Base-by-base conservation (phyloP, 1,140 invertebrate genomes). In the Pogonus chalceus region DNA sequence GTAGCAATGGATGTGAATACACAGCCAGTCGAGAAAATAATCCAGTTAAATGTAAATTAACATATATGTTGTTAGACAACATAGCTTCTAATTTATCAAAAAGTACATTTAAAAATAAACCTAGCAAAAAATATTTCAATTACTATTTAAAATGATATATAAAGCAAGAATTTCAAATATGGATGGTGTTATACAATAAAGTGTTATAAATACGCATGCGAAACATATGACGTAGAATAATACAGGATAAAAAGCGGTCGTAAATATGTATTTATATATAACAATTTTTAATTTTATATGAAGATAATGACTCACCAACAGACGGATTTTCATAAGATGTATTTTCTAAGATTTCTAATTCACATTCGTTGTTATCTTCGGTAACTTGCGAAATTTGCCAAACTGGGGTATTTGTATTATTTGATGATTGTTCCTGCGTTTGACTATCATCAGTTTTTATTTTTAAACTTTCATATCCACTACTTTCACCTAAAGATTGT, bases 41-140 rank as follows among this genome's bases (percentile, higher is more conserved):
- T 0, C 88, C 88, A 2, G 92, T 96, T 37, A 96, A 73, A 64
- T 92, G 84, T 49, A 96, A 79, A 75, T 96, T 96, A 1, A 89
- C 80, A 58, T 87, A 84, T 52, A 97, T 73, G 46, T 88, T 86
- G 66, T 94, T 92, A 54, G 84, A 82, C 31, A 90, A 80, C 76
- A 96, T 85, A 52, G 81, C 81, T 63, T 92, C 90, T 16, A 96
- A 70, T 71, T 90, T 91, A 53, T 80, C 78, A 58, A 97, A 78
- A 35, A 96, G 66, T 48, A 84, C 81, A 51, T 51, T 35, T 24
- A 51, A 51, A 51, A 51, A 51, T 31, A 51, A 51, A 4, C 49
- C 49, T 51, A 35, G 16, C 26, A 51, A 50, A 26, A 24, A 26
- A 59, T 21, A 43, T 12, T 10, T n/a, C n/a, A n/a, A n/a, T n/a